Evolutionary conservation across 2,888 invertebrate genomes (phyloP).

Genomic region (Oithona nana): DNA sequence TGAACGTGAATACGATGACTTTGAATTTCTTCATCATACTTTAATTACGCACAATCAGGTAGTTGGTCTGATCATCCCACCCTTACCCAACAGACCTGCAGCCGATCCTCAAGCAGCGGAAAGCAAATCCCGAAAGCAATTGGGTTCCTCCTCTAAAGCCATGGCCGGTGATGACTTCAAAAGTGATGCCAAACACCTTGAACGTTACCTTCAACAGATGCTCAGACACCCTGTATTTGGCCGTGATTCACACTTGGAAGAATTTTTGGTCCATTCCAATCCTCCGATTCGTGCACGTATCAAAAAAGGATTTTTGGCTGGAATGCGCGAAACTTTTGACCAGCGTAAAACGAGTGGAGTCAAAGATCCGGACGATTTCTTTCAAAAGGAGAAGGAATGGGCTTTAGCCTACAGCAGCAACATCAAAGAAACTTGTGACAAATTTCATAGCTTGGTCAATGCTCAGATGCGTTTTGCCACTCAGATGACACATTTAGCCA

Average conservation of each 20-base stretch:
- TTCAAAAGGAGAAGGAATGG: constrained; percentile 29
- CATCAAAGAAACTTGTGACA: constrained; percentile 25
- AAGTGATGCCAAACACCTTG: constrained; percentile 27
- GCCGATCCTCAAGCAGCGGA: constrained; percentile 23
- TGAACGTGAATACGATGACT: constrained; percentile 28
- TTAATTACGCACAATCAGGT: constrained; percentile 25
- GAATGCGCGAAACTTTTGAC: constrained; percentile 26
- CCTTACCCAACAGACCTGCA: constrained; percentile 28
- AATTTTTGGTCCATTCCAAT: constrained; percentile 21
- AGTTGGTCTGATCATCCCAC: constrained; percentile 30
- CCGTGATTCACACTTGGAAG: constrained; percentile 19
- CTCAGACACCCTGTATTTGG: neutral
- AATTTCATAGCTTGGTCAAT: neutral
- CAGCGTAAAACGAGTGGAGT: constrained; percentile 24
- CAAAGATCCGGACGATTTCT: constrained; percentile 20
- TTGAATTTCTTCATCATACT: constrained; percentile 31
- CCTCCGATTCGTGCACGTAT: constrained; percentile 27
- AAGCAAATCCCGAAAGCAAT: neutral
- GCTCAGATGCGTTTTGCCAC: constrained; percentile 21
- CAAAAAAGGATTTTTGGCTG: constrained; percentile 26
- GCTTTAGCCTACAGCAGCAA: constrained; percentile 24
- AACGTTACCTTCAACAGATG: constrained; percentile 23
- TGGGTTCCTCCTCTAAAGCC: constrained; percentile 23
- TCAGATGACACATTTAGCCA: constrained; percentile 23
- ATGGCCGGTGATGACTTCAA: constrained; percentile 29